A percentile compares a stretch with the other conserved stretches of the same genome.
phyloP scores from a whole-genome alignment of 2,888 invertebrate genomes.

The Agrochola litura region DNA sequence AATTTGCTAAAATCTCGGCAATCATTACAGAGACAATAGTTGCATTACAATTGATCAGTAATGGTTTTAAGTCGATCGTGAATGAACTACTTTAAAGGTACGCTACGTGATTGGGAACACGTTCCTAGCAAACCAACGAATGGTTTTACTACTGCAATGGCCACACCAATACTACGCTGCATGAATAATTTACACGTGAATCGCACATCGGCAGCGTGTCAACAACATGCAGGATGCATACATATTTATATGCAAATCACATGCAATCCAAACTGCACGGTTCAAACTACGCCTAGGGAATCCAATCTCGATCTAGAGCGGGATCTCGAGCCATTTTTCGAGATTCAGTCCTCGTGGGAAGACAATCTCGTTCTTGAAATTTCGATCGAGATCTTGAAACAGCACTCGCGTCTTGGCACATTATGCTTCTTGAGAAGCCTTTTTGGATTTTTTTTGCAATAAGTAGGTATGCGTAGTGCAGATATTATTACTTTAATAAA shows the following conservation, averaged over 20 bases:
- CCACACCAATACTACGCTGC: neutral
- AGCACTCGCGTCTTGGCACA: neutral
- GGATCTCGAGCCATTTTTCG: neutral
- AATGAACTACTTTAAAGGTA: neutral
- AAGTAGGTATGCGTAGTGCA: too few species aligned
- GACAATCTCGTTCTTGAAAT: neutral
- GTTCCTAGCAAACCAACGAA: neutral
- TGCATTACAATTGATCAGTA: neutral
- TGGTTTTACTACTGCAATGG: neutral
- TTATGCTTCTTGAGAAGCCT: neutral
- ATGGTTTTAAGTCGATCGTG: neutral
- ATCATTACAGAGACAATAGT: neutral
- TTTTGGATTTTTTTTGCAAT: neutral
- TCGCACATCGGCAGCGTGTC: neutral
- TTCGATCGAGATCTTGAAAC: neutral
- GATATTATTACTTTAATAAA: too few species aligned
- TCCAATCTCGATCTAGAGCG: neutral
- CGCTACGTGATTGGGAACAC: neutral
- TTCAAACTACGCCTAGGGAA: neutral
- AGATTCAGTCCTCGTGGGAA: neutral
- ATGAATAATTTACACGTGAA: slow-evolving; percentile 3
- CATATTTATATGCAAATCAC: neutral
- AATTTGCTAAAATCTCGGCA: neutral
- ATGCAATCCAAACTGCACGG: neutral
- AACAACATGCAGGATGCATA: neutral